Evolutionary conservation across 2,797 vertebrate species (phyloP), one percentile per base, ranked within the genome.

Genomic region (Moxostoma hubbsi): DNA sequence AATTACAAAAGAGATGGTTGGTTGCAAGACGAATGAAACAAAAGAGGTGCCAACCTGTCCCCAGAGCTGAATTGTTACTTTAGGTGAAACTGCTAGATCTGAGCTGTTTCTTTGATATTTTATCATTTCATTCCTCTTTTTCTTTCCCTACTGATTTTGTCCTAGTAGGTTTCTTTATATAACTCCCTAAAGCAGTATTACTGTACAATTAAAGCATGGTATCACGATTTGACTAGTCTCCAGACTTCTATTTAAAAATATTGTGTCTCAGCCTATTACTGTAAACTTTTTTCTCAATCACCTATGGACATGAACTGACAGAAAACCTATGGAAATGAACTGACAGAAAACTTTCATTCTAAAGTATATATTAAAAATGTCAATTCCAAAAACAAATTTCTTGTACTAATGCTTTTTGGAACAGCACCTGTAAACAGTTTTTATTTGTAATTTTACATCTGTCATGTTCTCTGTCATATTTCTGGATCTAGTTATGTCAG

Each of bases 71-170:
- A 53, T 61, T 77, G 64, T 43, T 62, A 81, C 36, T 36, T 36
- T 36, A 4, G 36, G 36, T 36, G 36, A 36, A 36, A 36, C 36
- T 4, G 36, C 73, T 68, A 77, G 68, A 85, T 82, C 69, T 84
- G 76, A 55, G 81, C 69, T 73, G 64, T 73, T 59, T 66, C 69
- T 79, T 79, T 86, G 62, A 81, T 81, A 64, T 74, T 65, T 79
- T 67, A 59, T 63, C 79, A 78, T 82, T 84, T 81, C 84, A 83
- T 85, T 86, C 75, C 68, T 55, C 54, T 70, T 67, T 67, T 65
- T 68, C 55, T 77, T 8, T 77, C 47, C 66, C 63, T 74, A 72
- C 75, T 81, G 75, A 80, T 61, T 36, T 9, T 74, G 70, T 83
- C 69, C 54, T 54, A 55, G 24, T 73, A 47, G 62, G 11, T 13